phyloP scores from a whole-genome alignment of 2,888 invertebrate genomes.

The Machimus atricapillus region DNA sequence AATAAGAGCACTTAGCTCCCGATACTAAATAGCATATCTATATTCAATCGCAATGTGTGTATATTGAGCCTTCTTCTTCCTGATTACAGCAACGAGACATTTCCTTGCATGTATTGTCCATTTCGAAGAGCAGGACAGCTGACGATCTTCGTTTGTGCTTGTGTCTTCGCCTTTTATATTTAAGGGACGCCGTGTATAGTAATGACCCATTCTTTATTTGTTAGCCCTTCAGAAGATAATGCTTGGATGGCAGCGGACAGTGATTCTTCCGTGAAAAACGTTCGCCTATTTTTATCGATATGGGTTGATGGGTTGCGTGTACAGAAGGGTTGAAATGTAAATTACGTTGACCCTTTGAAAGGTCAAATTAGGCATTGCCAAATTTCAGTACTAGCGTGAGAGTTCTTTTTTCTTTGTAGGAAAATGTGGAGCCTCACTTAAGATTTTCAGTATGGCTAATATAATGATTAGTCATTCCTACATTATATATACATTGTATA shows the following conservation, averaged over 20 bases:
- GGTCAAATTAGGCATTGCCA: not conserved
- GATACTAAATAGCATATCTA: not conserved
- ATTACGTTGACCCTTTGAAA: slow-evolving; percentile 42
- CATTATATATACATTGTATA: no score
- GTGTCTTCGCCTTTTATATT: not conserved
- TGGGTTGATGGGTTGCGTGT: not conserved
- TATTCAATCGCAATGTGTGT: not conserved
- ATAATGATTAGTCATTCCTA: no score
- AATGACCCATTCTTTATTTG: not conserved
- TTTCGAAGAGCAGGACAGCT: not conserved
- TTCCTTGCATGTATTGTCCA: not conserved
- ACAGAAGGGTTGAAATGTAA: slow-evolving; percentile 42
- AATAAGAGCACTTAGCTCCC: not conserved
- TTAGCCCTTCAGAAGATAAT: not conserved
- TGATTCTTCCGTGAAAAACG: not conserved
- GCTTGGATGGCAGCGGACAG: not conserved
- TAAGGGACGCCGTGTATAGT: not conserved
- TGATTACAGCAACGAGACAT: not conserved
- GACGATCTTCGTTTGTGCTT: not conserved
- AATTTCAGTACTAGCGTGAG: not conserved
- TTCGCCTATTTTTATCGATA: not conserved
- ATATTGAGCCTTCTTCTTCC: not conserved
- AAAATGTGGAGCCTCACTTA: not conserved
- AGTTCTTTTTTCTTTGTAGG: not conserved
- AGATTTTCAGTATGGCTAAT: not conserved